Evolutionary conservation across 2,797 vertebrate genomes (phyloP).

Genomic region (Mastacembelus armatus): DNA sequence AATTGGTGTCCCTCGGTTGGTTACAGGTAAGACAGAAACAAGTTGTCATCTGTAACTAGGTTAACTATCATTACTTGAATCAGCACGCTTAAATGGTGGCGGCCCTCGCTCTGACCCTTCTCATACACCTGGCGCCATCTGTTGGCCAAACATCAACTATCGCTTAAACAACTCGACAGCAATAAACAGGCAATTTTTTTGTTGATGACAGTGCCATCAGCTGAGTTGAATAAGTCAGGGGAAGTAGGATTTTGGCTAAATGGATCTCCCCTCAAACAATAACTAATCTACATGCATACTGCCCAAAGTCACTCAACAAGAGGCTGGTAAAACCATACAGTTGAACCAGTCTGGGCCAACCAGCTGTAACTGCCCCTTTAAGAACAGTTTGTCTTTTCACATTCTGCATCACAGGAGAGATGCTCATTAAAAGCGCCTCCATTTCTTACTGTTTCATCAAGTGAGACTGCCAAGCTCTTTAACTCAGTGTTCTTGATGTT

Average conservation of each 20-base stretch:
- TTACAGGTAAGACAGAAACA: constrained; percentile 16
- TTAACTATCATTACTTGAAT: constrained; percentile 25
- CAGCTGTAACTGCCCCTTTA: constrained; percentile 75
- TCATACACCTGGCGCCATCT: constrained; percentile 78
- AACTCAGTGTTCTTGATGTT: constrained; percentile 89
- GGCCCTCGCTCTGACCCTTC: constrained; percentile 46
- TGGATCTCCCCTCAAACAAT: not conserved
- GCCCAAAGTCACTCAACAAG: constrained; percentile 35
- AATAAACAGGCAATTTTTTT: constrained; percentile 1
- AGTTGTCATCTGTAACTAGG: constrained; percentile 12
- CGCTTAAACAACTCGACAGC: constrained; percentile 12
- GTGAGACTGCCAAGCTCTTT: constrained; percentile 88
- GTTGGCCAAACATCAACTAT: constrained; percentile 57
- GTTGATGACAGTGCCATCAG: not conserved
- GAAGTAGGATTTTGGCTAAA: not conserved
- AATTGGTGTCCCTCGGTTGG: constrained; percentile 17
- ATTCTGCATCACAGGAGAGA: constrained; percentile 82
- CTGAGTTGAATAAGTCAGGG: constrained; percentile 8
- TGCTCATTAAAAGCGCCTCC: constrained; percentile 87
- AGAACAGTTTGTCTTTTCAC: constrained; percentile 83
- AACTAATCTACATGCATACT: not conserved
- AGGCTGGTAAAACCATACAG: constrained; percentile 30
- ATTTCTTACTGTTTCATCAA: constrained; percentile 86
- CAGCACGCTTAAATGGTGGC: not conserved
- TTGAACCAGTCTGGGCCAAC: constrained; percentile 39